Evolutionary conservation across 2,888 invertebrate species (phyloP).

Genomic region (Cataglyphis altisquamis): DNA sequence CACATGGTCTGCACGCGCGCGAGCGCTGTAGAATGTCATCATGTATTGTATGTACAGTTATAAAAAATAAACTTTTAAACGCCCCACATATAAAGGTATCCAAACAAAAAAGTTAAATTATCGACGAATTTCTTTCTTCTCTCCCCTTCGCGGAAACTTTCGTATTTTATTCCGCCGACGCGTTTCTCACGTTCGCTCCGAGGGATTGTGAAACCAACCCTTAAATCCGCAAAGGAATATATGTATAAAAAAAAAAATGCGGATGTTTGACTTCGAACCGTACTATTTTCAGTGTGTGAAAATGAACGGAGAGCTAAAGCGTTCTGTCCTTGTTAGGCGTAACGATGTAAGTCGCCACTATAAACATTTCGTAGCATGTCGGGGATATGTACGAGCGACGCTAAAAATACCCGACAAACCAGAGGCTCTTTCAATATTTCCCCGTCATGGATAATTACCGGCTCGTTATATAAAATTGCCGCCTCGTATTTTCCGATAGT

Average conservation of each 20-base stretch:
- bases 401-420: slow-evolving; percentile 47
- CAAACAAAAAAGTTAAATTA: not conserved
- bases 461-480: slow-evolving; percentile 38
- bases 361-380: slow-evolving; percentile 68
- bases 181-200: not conserved
- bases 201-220: not conserved
- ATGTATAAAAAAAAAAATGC: not conserved
- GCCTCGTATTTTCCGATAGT: slow-evolving; percentile 28
- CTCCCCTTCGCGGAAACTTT: not conserved
- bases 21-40: not conserved
- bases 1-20: slow-evolving; percentile 1
- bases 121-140: not conserved
- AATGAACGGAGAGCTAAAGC: not conserved
- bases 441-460: slow-evolving; percentile 38
- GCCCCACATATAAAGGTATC: not conserved
- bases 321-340: slow-evolving; percentile 57
- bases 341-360: slow-evolving; percentile 54
- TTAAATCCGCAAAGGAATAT: slow-evolving; percentile 8
- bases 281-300: not conserved
- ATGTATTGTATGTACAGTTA: not conserved
- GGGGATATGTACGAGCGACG: not conserved
- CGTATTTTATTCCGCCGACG: slow-evolving; percentile 1
- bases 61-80: not conserved
- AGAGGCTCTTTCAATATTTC: slow-evolving; percentile 16
- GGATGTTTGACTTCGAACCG: not conserved